Evolutionary conservation across 2,113 vertebrate species (phyloP).

Genomic region (Trematocara variabile): DNA sequence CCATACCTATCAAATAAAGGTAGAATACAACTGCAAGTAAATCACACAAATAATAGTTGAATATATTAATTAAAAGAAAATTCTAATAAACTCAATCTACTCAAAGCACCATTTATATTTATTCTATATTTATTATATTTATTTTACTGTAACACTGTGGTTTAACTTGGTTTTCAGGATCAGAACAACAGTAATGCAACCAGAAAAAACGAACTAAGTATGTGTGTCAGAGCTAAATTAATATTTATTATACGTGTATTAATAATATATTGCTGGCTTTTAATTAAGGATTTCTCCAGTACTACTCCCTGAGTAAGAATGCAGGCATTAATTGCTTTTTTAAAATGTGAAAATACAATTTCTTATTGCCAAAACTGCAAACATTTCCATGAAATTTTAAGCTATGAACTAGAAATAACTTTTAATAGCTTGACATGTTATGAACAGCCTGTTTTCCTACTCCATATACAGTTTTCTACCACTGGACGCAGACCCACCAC

Average conservation of each 20-base stretch:
- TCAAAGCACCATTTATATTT: neutral
- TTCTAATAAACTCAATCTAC: neutral
- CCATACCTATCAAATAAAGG: neutral
- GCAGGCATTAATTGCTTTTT: neutral
- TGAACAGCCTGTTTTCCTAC: neutral
- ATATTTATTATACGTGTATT: neutral
- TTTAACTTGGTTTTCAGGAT: neutral
- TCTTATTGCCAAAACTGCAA: neutral
- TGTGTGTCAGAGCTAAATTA: neutral
- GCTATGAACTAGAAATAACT: neutral
- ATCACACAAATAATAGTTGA: neutral
- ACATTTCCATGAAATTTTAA: neutral
- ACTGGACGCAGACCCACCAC: fast-evolving
- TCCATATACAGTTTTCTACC: neutral
- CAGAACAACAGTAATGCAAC: neutral
- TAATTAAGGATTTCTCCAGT: neutral
- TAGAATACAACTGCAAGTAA: neutral
- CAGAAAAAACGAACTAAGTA: neutral
- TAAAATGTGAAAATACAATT: neutral
- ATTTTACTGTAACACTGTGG: neutral
- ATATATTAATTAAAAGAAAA: neutral
- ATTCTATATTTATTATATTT: neutral
- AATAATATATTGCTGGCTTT: neutral
- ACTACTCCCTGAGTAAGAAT: neutral
- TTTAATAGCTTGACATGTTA: neutral